Evolutionary conservation across 2,113 vertebrate species (phyloP).

Genomic region (Chrysochloris asiatica): DNA sequence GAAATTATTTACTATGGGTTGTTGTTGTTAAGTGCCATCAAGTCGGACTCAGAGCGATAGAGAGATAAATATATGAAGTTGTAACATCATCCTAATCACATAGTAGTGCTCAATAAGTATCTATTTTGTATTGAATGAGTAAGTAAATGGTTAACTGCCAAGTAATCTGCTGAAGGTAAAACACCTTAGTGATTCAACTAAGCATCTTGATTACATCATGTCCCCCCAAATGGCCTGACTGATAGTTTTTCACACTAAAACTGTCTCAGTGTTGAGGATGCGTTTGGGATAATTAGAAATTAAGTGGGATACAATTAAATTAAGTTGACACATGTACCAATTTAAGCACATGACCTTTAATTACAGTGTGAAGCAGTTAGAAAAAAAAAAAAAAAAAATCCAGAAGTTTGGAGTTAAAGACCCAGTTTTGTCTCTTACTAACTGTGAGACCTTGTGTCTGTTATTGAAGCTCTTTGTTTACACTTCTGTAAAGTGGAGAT

Average conservation of each 20-base stretch:
- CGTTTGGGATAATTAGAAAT: conserved; percentile 13
- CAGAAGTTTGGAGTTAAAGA: conserved; percentile 4
- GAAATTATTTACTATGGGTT: background rate
- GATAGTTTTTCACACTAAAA: background rate
- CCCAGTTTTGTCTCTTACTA: background rate
- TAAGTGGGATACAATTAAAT: conserved; percentile 26
- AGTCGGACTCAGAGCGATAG: too few species aligned
- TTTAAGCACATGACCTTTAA: background rate
- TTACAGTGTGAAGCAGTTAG: background rate
- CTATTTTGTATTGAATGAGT: background rate
- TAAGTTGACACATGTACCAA: background rate
- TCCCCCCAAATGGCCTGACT: background rate
- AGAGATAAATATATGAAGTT: background rate
- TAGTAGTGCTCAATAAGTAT: background rate
- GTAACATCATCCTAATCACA: conserved; percentile 1
- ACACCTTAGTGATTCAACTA: background rate
- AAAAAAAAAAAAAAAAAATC: too few species aligned
- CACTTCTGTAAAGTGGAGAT: background rate
- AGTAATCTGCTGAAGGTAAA: background rate
- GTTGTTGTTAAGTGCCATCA: too few species aligned
- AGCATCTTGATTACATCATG: background rate
- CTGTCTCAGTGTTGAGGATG: background rate
- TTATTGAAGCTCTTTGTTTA: background rate
- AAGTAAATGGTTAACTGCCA: background rate
- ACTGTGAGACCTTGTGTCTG: background rate